Conservation (phyloP, 2,888 invertebrate species). For the Amiota communis region DNA sequence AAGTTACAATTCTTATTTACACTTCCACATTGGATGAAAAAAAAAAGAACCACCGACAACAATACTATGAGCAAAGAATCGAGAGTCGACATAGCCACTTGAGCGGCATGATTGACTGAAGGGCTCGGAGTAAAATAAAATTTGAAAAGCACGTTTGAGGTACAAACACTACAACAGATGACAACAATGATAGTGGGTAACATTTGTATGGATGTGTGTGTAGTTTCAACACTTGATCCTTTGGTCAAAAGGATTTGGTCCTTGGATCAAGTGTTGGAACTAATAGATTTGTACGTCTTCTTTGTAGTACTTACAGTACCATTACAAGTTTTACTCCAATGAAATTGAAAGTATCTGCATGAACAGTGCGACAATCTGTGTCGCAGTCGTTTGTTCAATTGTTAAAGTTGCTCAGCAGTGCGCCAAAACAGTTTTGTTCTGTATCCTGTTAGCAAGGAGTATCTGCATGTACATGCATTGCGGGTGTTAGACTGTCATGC, state of each 20-base stretch:
- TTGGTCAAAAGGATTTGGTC: conserved; percentile 5
- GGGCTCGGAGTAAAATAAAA: neutral
- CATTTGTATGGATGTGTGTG: neutral
- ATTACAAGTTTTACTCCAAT: conserved; percentile 6
- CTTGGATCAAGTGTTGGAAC: conserved; percentile 21
- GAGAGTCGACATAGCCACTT: conserved; percentile 4
- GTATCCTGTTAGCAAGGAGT: neutral
- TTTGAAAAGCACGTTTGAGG: neutral
- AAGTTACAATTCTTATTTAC: conserved; percentile 4
- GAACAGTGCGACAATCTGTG: conserved; percentile 53
- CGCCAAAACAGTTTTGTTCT: conserved; percentile 15
- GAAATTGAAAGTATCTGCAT: conserved; percentile 48
- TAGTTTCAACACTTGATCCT: conserved; percentile 7
- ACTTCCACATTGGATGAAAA: conserved; percentile 9
- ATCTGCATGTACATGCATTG: conserved; percentile 38
- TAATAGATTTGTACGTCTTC: neutral
- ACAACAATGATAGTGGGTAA: neutral
- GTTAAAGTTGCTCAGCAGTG: conserved; percentile 55
- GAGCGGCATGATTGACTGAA: conserved; percentile 4
- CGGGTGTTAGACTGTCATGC: neutral
- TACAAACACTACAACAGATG: neutral
- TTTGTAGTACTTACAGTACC: neutral
- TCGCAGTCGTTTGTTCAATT: conserved; percentile 55
- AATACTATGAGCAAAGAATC: neutral
- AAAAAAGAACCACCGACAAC: conserved; percentile 6